These are phyloP conservation scores for Pseudochirops corinnae DNA, from an alignment of 2,797 vertebrate genomes.

Conservation along the genomic window DNA sequence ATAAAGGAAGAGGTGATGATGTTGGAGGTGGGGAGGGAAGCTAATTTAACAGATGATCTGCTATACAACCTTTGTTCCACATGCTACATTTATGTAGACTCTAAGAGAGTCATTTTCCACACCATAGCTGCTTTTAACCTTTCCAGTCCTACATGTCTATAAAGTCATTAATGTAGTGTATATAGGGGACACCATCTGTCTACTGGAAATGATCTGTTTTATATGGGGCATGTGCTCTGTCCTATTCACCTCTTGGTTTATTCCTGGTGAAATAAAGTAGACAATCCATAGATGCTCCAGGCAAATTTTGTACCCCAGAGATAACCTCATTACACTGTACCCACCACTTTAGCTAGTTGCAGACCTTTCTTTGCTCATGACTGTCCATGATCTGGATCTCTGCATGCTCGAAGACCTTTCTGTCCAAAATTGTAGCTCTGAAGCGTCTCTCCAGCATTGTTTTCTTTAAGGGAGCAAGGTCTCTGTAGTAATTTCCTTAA, in stretches of 20 bases:
- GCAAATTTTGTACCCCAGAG: neutral
- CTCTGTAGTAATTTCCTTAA: neutral
- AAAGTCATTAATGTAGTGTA: constrained; percentile 61
- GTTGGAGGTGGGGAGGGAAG: neutral
- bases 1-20: constrained; percentile 22
- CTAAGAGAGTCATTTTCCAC: constrained; percentile 41
- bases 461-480: neutral
- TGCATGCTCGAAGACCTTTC: neutral
- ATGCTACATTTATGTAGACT: constrained; percentile 58
- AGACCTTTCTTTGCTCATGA: neutral
- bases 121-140: constrained; percentile 34
- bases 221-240: constrained; percentile 52
- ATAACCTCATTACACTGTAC: neutral
- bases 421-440: neutral
- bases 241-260: constrained; percentile 48
- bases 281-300: constrained; percentile 38
- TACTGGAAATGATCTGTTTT: constrained; percentile 68
- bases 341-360: neutral
- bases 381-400: neutral
- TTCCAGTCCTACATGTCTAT: constrained; percentile 57
- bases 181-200: constrained; percentile 68
- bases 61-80: constrained; percentile 58
- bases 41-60: constrained; percentile 41
- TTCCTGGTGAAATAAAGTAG: constrained; percentile 54
- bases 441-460: neutral